Conservation (phyloP, 2,888 invertebrate genomes). For the Seira ritae region DNA sequence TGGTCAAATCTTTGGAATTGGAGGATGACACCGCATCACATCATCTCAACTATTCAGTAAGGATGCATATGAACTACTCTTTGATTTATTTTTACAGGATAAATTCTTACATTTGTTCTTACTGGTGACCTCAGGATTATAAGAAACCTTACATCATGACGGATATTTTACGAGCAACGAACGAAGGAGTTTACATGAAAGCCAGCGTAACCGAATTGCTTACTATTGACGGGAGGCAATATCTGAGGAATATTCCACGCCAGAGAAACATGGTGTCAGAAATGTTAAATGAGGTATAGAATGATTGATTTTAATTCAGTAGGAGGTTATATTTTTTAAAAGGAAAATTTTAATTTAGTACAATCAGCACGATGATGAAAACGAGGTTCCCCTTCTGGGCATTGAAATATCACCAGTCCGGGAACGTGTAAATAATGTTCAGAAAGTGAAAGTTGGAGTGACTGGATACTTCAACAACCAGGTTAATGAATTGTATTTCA, state of each 20-base stretch:
- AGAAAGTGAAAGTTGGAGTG: constrained; percentile 31
- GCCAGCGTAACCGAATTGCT: constrained; percentile 6
- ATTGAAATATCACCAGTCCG: constrained; percentile 32
- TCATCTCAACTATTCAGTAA: constrained; percentile 13
- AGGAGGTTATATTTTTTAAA: too few species aligned
- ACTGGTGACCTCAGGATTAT: constrained; percentile 20
- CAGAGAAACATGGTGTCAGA: background rate
- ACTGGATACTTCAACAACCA: constrained; percentile 60
- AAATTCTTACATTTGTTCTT: constrained; percentile 6
- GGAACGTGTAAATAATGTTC: background rate
- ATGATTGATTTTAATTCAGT: too few species aligned
- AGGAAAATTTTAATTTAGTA: too few species aligned
- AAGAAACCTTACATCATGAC: constrained; percentile 17
- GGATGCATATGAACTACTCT: background rate
- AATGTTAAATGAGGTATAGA: constrained; percentile 13
- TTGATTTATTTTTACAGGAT: too few species aligned
- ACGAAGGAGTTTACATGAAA: constrained; percentile 37
- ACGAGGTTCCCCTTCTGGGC: constrained; percentile 19
- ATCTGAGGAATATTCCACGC: background rate
- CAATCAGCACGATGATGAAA: constrained; percentile 14
- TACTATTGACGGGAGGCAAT: background rate
- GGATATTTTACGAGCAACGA: constrained; percentile 31
- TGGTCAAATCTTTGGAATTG: constrained; percentile 9
- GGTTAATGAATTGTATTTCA: background rate
- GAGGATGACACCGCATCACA: background rate